Base-by-base conservation (phyloP, 1,140 invertebrate genomes). In the Bombus fervidus region DNA sequence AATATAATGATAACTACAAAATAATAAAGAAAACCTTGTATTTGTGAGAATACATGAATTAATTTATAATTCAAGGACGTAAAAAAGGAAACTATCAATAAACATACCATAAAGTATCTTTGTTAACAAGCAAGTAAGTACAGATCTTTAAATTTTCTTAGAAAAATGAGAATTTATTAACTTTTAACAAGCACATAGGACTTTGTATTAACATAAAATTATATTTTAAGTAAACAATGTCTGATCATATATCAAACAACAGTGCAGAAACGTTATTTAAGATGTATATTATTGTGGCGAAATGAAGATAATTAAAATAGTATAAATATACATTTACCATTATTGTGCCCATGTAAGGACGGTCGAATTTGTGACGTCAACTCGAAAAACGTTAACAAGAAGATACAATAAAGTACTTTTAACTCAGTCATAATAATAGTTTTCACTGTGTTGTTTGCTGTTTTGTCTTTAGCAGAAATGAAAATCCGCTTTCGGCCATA, bases 321-420 rank as follows among this genome's bases (percentile, higher is more conserved):
- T 53, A 57, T 69, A 81, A 80, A 81, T 76, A 86, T 34, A 66
- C 25, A 59, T 91, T 93, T 92, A 95, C 95, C 94, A 94, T 95
- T 95, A 91, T 95, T 95, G 76, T 95, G 94, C 85, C 93, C 94
- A 90, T 95, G 94, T 83, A 94, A 91, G 89, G 94, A 93, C 83
- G 94, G 92, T 84, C 93, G 92, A 85, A 94, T 95, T 90, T 93
- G 93, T 66, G 92, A 92, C 66, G 93, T 92, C 57, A 91, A 88
- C 87, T 94, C 92, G 69, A 95, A 85, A 90, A 95, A 91, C 81
- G 91, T 93, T 88, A 94, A 93, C 84, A 95, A 86, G 92, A 95
- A 91, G 86, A 95, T 91, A 89, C 88, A 94, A 87, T 91, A 92
- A 87, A 92, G 93, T 92, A 95, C 90, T 88, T 92, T 94, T 88